Evolutionary conservation across 1,140 invertebrate species (phyloP), one percentile per base, ranked within the genome.

Genomic region (Ostrea denselamellosa): DNA sequence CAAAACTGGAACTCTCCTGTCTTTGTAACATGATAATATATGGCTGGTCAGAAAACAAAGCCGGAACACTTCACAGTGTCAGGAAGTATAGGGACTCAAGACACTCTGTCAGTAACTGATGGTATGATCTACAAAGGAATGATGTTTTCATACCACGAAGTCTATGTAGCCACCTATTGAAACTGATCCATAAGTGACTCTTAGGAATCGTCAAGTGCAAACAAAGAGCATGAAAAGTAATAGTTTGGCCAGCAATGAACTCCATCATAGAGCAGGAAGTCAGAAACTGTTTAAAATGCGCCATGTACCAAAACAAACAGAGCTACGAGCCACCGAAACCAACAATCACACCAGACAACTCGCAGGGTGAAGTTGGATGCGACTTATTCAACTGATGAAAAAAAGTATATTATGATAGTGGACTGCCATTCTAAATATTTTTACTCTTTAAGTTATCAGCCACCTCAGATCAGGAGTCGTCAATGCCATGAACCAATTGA

Each of bases 401-500:
- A 7, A n/a, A 77, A 8, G 22, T 77, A 77, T 14, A 12, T 77
- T 77, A 77, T 68, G 19, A n/a, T 68, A n/a, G 65, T 71, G 8
- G 65, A 9, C 8, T 9, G 19, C 65, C 25, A 71, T 19, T 71
- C 19, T 8, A 71, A 19, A 8, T 19, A 71, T 9, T 8, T 71
- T n/a, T 7, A 71, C 25, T 7, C 53, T 8, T 8, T 53, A 8
- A 53, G 82, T 25, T 88, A 19, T 12, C 85, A 51, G 68, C 81
- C 14, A 52, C 54, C 84, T 83, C 62, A 81, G 8, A 86, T 62
- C 62, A 68, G 62, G 17, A 68, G 62, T 68, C 2, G 62, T 90
- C 44, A 68, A 25, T 68, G 62, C 62, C 3, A 68, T 68, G 62
- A 68, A 68, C 19, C 62, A 9, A 3, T 14, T 14, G 62, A 68